These are phyloP conservation scores for Drosophila serrata DNA, from an alignment of 1,140 invertebrate genomes.

Conservation along the genomic window DNA sequence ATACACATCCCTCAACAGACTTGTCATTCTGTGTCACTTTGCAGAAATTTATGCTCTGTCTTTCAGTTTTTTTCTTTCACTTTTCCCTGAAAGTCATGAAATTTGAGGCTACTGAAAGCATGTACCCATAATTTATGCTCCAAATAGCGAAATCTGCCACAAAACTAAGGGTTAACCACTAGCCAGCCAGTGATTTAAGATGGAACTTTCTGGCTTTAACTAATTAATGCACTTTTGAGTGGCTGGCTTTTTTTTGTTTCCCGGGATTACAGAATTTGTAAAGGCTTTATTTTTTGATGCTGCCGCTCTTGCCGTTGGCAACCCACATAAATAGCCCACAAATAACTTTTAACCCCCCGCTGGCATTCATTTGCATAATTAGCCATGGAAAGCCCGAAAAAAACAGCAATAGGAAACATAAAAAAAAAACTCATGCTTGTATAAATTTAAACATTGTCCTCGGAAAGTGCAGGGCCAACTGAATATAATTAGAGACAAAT, in stretches of 20 bases:
- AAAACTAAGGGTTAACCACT: constrained; percentile 13
- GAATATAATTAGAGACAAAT: constrained; percentile 44
- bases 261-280: constrained; percentile 39
- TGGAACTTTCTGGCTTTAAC: constrained; percentile 33
- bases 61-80: constrained; percentile 12
- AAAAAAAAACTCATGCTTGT: constrained; percentile 38
- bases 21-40: constrained; percentile 33
- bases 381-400: constrained; percentile 35
- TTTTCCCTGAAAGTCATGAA: constrained; percentile 32
- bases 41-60: constrained; percentile 47
- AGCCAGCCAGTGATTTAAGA: constrained; percentile 27
- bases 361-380: constrained; percentile 68
- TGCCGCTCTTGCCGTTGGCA: constrained; percentile 8
- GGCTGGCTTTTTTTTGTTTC: constrained; percentile 23
- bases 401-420: constrained; percentile 25
- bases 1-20: constrained; percentile 12
- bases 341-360: constrained; percentile 36
- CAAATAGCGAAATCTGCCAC: constrained; percentile 23
- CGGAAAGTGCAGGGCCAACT: constrained; percentile 37
- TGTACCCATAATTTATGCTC: constrained; percentile 52
- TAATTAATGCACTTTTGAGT: constrained; percentile 73
- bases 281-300: constrained; percentile 27
- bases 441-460: constrained; percentile 52
- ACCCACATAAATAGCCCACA: constrained; percentile 45
- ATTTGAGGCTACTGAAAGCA: constrained; percentile 34